A percentile compares a stretch with the other conserved stretches of the same genome.
Conservation (phyloP, 2,113 vertebrate genomes). For the Sturnus vulgaris region DNA sequence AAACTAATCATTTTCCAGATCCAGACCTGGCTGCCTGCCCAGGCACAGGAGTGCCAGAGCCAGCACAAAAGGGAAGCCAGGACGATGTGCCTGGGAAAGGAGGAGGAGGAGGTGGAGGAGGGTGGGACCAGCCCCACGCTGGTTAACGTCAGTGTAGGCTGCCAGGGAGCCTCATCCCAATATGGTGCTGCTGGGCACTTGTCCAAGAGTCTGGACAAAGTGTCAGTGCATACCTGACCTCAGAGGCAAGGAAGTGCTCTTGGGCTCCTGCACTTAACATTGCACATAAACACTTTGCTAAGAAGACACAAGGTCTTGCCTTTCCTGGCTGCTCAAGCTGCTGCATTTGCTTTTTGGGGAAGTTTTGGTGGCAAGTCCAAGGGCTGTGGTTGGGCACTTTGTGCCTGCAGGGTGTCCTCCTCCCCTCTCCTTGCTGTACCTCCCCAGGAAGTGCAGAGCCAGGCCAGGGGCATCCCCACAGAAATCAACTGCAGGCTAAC, state of each 20-base stretch:
- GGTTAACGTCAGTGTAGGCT: not conserved
- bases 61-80: conserved; percentile 38
- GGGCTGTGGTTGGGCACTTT: not conserved
- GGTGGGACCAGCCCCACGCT: not conserved
- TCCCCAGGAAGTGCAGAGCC: not conserved
- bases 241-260: not conserved
- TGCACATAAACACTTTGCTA: not conserved
- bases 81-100: conserved; percentile 10
- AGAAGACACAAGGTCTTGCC: not conserved
- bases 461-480: not conserved
- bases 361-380: not conserved
- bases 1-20: conserved; percentile 54
- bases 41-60: conserved; percentile 49
- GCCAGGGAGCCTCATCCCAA: not conserved
- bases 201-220: conserved; percentile 10
- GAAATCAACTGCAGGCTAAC: not conserved
- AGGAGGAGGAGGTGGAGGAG: not conserved
- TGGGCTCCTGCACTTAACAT: not conserved
- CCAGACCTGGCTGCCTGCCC: conserved; percentile 52
- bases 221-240: not conserved
- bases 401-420: not conserved
- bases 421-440: rapidly evolving
- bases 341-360: not conserved
- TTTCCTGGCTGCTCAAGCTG: not conserved
- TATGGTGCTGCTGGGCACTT: not conserved